A percentile compares a stretch with the other conserved stretches of the same genome.
phyloP scores from a whole-genome alignment of 2,888 invertebrate species.

The Acrobasis consociella region DNA sequence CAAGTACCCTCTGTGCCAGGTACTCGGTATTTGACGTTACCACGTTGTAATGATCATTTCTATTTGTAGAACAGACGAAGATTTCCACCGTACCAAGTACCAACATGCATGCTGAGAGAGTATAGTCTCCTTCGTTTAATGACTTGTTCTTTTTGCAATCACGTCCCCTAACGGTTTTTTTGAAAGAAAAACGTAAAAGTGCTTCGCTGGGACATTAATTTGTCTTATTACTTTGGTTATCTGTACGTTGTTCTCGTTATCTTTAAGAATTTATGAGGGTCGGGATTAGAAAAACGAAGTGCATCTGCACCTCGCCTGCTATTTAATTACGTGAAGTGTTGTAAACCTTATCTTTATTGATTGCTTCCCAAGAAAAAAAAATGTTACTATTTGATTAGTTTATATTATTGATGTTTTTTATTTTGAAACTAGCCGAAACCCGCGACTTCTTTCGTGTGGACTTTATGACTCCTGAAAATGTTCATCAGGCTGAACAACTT shows the following conservation, averaged over 20 bases:
- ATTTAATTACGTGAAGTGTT: neutral
- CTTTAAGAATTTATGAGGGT: conserved; percentile 10
- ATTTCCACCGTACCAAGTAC: neutral
- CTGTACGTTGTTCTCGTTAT: conserved; percentile 1
- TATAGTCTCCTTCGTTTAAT: conserved; percentile 3
- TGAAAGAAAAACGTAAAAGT: neutral
- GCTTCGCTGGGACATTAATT: conserved; percentile 11
- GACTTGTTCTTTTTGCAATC: conserved; percentile 14
- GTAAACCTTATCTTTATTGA: conserved; percentile 12
- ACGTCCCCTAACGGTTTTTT: conserved; percentile 9
- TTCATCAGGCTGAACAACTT: too few species aligned
- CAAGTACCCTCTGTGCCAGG: neutral
- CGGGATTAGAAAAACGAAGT: conserved; percentile 10
- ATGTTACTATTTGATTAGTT: too few species aligned
- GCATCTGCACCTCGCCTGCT: conserved; percentile 4
- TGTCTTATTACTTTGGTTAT: conserved; percentile 17
- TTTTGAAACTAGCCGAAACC: too few species aligned
- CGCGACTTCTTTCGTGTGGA: too few species aligned
- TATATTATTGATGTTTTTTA: neutral
- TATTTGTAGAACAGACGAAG: neutral
- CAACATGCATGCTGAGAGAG: neutral
- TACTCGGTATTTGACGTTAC: neutral
- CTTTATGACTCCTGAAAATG: too few species aligned
- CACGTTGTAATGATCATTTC: neutral
- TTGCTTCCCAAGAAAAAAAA: too few species aligned